A percentile compares a stretch with the other conserved stretches of the same genome.
Evolutionary conservation across 2,113 vertebrate genomes (phyloP).

Genomic region (Chamaea fasciata): DNA sequence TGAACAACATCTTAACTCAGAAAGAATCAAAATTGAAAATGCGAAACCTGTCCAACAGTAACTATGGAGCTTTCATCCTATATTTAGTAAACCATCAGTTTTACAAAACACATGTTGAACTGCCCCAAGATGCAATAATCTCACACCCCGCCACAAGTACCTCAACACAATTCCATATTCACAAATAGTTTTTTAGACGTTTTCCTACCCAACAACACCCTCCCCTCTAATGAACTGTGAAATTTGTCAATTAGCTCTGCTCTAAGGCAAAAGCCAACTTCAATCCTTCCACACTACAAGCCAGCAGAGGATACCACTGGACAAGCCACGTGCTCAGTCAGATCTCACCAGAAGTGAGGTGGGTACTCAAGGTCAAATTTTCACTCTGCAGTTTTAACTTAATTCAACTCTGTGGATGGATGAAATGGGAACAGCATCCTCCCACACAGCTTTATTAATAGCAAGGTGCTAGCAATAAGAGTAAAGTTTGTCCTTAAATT

Average conservation of each 20-base stretch:
- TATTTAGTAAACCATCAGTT: neutral
- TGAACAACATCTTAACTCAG: neutral
- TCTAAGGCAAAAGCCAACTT: neutral
- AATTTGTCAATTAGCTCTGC: neutral
- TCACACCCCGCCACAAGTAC: neutral
- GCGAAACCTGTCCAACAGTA: neutral
- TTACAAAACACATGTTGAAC: neutral
- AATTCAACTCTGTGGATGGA: neutral
- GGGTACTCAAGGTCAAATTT: neutral
- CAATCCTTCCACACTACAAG: neutral
- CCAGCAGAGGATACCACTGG: neutral
- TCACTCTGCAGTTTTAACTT: neutral
- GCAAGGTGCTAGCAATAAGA: slow-evolving; percentile 1
- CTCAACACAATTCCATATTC: neutral
- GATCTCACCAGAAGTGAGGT: neutral
- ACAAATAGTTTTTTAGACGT: neutral
- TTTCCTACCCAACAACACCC: neutral
- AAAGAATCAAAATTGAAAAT: neutral
- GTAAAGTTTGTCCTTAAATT: neutral
- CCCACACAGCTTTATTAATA: slow-evolving; percentile 10
- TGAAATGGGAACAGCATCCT: neutral
- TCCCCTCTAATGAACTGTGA: neutral
- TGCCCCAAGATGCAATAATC: neutral
- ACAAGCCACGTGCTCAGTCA: accelerated
- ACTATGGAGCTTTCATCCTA: neutral